These are phyloP conservation scores for Nettapus auritus DNA, from an alignment of 2,113 vertebrate species.

Conservation along the genomic window DNA sequence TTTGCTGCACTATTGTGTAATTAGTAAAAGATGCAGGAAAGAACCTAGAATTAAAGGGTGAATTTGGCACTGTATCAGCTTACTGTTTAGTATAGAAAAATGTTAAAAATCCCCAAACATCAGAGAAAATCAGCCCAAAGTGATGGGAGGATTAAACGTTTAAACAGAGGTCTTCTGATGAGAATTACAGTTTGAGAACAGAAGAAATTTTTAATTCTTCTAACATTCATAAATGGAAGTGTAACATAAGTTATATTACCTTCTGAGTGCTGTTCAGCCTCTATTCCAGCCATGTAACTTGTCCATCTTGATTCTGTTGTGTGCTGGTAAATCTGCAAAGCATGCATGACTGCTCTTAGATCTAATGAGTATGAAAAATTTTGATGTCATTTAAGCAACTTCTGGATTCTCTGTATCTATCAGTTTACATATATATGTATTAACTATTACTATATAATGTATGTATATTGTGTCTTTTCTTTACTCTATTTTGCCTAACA, in stretches of 20 bases:
- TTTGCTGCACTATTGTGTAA: neutral
- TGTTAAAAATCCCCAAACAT: neutral
- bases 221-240: neutral
- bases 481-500: neutral
- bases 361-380: neutral
- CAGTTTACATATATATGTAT: neutral
- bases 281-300: neutral
- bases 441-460: neutral
- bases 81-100: neutral
- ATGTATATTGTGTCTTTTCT: neutral
- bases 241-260: neutral
- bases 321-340: neutral
- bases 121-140: neutral
- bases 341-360: neutral
- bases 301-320: neutral
- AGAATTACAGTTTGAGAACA: neutral
- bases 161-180: neutral
- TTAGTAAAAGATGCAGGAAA: neutral
- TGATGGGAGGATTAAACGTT: neutral
- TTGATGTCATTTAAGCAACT: neutral
- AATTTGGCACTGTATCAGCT: neutral
- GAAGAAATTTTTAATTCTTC: neutral
- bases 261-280: neutral
- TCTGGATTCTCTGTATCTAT: neutral
- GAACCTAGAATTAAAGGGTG: neutral